Evolutionary conservation across 2,113 vertebrate genomes (phyloP).

Genomic region (Gobiocypris rarus): DNA sequence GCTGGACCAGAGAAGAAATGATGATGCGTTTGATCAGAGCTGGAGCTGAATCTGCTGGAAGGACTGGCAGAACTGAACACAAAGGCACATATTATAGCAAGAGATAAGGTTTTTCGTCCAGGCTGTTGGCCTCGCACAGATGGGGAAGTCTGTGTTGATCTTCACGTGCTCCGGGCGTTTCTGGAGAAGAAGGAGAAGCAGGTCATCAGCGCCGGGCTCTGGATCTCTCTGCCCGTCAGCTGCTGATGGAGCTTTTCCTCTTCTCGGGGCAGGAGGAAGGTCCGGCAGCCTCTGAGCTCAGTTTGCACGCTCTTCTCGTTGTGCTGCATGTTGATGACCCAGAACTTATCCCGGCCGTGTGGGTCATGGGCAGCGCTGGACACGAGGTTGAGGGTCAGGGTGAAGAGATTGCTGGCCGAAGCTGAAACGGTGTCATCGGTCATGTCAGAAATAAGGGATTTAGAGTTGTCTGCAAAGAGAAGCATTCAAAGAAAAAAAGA

Average conservation of each 20-base stretch:
- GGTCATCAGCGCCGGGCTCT: not conserved
- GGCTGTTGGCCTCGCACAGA: not conserved
- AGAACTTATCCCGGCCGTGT: slow-evolving; percentile 70
- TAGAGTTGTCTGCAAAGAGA: slow-evolving; percentile 9
- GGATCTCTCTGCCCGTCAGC: not conserved
- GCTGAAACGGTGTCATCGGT: slow-evolving; percentile 60
- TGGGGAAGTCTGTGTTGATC: not conserved
- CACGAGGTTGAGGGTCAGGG: slow-evolving; percentile 79
- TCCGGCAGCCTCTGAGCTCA: slow-evolving; percentile 71
- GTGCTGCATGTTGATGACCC: slow-evolving; percentile 74
- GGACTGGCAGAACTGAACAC: not conserved
- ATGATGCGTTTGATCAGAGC: not conserved
- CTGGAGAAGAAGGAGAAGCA: slow-evolving; percentile 30
- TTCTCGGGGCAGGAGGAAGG: slow-evolving; percentile 77
- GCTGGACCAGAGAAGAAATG: not conserved
- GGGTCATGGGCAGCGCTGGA: slow-evolving; percentile 71
- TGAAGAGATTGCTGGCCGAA: slow-evolving; percentile 76
- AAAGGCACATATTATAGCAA: not conserved
- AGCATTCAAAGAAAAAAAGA: not conserved
- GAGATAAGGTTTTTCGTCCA: not conserved
- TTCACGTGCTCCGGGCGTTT: slow-evolving; percentile 49
- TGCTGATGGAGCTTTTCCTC: slow-evolving; percentile 66
- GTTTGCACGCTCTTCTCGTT: slow-evolving; percentile 46
- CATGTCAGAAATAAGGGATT: not conserved
- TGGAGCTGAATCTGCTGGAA: not conserved